Conservation (phyloP, 2,888 invertebrate genomes). For the Chloroclysta siterata region DNA sequence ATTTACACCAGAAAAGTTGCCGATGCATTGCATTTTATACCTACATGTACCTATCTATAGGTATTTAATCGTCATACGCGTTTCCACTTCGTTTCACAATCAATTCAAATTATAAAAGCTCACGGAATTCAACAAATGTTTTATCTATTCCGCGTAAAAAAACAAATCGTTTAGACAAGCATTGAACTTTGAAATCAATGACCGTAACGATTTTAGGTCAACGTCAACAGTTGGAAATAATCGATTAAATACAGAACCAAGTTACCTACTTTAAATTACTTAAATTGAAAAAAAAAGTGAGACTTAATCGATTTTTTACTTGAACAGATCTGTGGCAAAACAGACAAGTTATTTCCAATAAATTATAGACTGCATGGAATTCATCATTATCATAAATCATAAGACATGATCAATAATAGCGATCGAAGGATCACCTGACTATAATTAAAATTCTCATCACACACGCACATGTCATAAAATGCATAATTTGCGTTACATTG, state of each 20-base stretch:
- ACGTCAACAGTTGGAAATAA: slow-evolving; percentile 19
- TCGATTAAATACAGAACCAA: slow-evolving; percentile 11
- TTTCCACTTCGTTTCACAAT: slow-evolving; percentile 28
- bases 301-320: not conserved
- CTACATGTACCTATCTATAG: not conserved
- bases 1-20: too few relatives aligned
- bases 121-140: slow-evolving; percentile 27
- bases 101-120: slow-evolving; percentile 28
- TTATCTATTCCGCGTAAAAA: slow-evolving; percentile 35
- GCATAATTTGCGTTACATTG: slow-evolving; percentile 28
- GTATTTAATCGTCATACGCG: slow-evolving; percentile 2
- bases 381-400: not conserved
- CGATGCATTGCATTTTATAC: too few relatives aligned
- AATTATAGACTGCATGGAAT: not conserved
- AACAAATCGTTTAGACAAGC: slow-evolving; percentile 32
- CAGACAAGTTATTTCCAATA: not conserved
- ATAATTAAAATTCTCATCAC: slow-evolving; percentile 30
- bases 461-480: slow-evolving; percentile 22
- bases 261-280: not conserved
- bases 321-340: not conserved
- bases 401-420: slow-evolving; percentile 1
- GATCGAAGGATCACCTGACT: slow-evolving; percentile 10
- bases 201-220: slow-evolving; percentile 34
- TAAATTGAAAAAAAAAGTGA: too few relatives aligned
- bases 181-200: slow-evolving; percentile 36